Evolutionary conservation across 2,797 vertebrate species (phyloP).

Genomic region (Phalloptychus januarius): DNA sequence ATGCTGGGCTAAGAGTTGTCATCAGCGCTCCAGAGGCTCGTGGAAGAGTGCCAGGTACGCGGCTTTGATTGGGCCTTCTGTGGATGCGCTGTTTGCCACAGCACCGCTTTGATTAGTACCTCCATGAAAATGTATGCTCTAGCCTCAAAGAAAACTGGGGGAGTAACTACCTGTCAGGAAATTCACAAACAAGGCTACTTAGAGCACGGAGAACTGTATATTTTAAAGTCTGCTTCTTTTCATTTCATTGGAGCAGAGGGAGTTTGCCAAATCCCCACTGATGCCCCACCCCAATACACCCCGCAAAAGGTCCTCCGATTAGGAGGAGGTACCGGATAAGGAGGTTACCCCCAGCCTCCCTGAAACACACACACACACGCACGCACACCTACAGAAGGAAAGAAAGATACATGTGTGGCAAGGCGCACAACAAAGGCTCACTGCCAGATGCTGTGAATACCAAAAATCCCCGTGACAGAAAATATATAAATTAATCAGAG

Average conservation of each 20-base stretch:
- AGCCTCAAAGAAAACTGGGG: constrained; percentile 81
- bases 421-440: constrained; percentile 80
- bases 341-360: constrained; percentile 46
- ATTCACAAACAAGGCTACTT: constrained; percentile 83
- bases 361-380: not conserved
- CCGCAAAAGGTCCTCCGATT: constrained; percentile 70
- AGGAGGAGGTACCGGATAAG: constrained; percentile 70
- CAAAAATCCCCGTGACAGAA: constrained; percentile 76
- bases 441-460: constrained; percentile 84
- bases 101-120: constrained; percentile 80
- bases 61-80: constrained; percentile 77
- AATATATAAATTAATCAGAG: constrained; percentile 85
- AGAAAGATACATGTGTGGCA: constrained; percentile 52
- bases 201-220: constrained; percentile 78
- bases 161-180: constrained; percentile 83
- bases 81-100: constrained; percentile 73
- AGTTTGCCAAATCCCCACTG: constrained; percentile 72
- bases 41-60: constrained; percentile 73
- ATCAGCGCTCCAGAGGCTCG: constrained; percentile 70
- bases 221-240: constrained; percentile 81
- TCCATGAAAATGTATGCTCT: constrained; percentile 82
- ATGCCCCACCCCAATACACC: constrained; percentile 62
- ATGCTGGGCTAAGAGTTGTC: constrained; percentile 75
- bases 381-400: not conserved
- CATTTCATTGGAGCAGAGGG: constrained; percentile 60